A percentile compares a stretch with the other conserved stretches of the same genome.
Conservation (phyloP, 2,888 invertebrate species). For the Athetis lepigone region DNA sequence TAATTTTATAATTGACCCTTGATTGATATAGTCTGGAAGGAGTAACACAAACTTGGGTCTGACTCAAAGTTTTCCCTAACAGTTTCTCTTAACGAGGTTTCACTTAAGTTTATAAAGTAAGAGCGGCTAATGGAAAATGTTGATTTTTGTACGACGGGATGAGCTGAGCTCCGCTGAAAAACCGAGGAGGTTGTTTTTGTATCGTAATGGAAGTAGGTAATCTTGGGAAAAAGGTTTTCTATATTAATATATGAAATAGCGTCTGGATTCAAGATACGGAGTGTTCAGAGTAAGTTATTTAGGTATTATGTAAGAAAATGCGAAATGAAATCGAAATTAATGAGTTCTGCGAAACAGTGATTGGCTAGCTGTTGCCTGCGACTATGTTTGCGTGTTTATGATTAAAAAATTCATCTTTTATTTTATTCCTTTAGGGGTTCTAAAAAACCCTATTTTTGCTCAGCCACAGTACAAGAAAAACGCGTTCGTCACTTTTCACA, state of each 20-base stretch:
- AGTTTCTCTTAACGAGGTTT: constrained; percentile 59
- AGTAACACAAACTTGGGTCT: constrained; percentile 44
- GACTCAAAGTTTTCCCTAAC: constrained; percentile 47
- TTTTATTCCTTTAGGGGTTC: no score
- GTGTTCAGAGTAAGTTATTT: background rate
- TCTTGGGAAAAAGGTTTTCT: constrained; percentile 10
- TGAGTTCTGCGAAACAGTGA: background rate
- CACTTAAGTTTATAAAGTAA: constrained; percentile 50
- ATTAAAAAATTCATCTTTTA: no score
- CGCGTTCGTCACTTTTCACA: no score
- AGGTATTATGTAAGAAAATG: background rate
- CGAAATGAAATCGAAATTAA: background rate
- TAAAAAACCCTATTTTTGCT: no score
- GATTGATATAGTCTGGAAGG: constrained; percentile 39
- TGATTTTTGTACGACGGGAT: constrained; percentile 50
- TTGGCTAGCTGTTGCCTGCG: no score
- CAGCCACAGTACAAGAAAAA: no score
- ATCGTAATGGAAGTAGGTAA: constrained; percentile 14
- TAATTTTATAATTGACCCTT: constrained; percentile 29
- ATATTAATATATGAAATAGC: background rate
- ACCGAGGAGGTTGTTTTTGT: constrained; percentile 13
- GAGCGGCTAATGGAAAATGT: constrained; percentile 55
- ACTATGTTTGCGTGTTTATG: no score
- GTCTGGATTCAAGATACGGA: background rate
- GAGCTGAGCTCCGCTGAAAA: constrained; percentile 22